Conservation (phyloP, 2,888 invertebrate species). For the Reticulitermes lucifugus region DNA sequence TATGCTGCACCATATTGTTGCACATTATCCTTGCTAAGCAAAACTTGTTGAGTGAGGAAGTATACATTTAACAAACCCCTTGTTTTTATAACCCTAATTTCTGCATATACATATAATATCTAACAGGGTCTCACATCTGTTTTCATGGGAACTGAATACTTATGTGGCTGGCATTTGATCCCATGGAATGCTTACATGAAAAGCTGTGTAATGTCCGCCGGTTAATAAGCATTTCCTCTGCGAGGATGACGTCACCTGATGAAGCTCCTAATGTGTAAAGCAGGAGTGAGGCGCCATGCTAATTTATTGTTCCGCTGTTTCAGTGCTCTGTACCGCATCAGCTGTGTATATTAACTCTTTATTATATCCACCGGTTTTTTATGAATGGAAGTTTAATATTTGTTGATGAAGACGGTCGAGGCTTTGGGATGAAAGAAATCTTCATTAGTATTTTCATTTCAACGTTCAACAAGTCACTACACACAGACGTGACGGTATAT, state of each 20-base stretch:
- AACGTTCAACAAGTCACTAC: not conserved
- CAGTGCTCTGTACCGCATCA: not conserved
- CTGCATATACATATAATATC: not conserved
- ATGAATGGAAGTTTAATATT: not conserved
- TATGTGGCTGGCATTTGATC: not conserved
- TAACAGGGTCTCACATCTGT: not conserved
- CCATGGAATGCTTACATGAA: not conserved
- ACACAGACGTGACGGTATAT: no score
- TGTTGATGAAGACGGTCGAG: not conserved
- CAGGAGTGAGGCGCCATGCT: constrained; percentile 9
- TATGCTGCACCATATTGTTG: no score
- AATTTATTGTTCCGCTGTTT: not conserved
- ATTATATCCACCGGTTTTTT: not conserved
- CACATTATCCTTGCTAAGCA: not conserved
- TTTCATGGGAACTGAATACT: constrained; percentile 4
- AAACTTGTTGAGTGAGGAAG: not conserved
- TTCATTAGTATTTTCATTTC: not conserved
- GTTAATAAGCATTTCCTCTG: constrained; percentile 42
- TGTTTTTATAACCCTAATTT: not conserved
- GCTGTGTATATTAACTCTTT: no score
- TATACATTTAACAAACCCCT: not conserved
- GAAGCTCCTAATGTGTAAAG: not conserved
- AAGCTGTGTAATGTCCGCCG: constrained; percentile 9
- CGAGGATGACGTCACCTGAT: constrained; percentile 36
- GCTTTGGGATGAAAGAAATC: not conserved